phyloP scores from a whole-genome alignment of 2,797 vertebrate species.

The Columba guinea region DNA sequence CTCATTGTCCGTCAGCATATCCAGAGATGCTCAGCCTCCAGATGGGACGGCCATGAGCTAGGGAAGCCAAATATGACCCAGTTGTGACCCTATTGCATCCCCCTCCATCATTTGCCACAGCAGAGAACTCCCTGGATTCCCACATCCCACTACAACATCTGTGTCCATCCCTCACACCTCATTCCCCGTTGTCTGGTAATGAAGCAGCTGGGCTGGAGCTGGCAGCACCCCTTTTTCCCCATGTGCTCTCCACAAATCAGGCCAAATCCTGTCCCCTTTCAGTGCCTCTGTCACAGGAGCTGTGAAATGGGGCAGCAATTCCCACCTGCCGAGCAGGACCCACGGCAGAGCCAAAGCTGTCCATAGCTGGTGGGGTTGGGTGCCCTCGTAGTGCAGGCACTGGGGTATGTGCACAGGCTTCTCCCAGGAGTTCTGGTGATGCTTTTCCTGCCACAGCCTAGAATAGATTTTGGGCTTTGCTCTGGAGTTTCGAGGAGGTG shows the following conservation, averaged over 20 bases:
- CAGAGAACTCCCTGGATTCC: background rate
- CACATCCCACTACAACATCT: background rate
- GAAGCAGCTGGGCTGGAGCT: background rate
- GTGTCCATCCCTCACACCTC: fast-evolving
- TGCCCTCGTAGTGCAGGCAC: background rate
- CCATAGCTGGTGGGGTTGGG: background rate
- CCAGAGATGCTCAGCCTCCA: background rate
- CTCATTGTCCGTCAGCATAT: background rate
- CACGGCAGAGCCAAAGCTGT: fast-evolving
- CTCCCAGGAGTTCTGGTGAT: fast-evolving
- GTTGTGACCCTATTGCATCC: background rate
- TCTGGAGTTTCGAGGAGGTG: background rate
- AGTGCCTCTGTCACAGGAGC: background rate
- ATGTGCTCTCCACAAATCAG: background rate
- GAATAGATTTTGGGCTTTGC: background rate
- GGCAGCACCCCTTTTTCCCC: background rate
- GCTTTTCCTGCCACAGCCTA: background rate
- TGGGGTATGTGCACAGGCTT: background rate
- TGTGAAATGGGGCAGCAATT: background rate
- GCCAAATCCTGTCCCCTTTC: background rate
- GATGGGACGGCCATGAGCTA: background rate
- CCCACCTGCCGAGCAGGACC: background rate
- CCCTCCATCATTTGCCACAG: background rate
- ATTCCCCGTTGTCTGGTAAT: background rate
- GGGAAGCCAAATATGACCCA: background rate